Percentiles rank a stretch among this genome's conserved stretches.
Conservation (phyloP, 30 jellyfish, hydroid and myxozoan species). For the Mastigias papua region DNA sequence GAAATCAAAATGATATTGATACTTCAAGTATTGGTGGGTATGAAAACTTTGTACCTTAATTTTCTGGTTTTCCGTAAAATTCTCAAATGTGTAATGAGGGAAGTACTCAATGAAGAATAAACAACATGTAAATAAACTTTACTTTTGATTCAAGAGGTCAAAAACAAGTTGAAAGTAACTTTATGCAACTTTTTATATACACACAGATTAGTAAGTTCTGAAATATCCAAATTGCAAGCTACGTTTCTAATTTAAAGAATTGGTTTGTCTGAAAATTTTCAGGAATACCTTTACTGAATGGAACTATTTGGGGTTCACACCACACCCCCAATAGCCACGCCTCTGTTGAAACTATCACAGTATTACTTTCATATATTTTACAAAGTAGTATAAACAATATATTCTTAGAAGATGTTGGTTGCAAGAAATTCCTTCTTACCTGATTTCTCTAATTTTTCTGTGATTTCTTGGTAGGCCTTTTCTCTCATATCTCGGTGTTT, state of each 20-base stretch:
- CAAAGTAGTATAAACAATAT: background rate
- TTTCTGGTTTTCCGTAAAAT: background rate
- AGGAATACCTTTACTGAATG: background rate
- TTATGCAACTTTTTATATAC: too few relatives aligned
- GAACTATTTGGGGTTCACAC: background rate
- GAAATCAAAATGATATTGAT: background rate
- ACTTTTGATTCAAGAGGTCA: too few relatives aligned
- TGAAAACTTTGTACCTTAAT: too few relatives aligned
- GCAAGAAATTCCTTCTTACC: background rate
- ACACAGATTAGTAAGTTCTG: too few relatives aligned
- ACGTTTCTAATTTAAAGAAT: too few relatives aligned
- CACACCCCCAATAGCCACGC: background rate
- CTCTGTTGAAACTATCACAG: background rate
- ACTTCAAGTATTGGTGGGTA: background rate
- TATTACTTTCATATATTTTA: background rate
- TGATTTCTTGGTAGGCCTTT: slow-evolving; percentile 7
- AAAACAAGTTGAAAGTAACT: too few relatives aligned
- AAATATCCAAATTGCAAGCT: too few relatives aligned
- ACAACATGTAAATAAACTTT: too few relatives aligned
- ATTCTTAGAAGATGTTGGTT: background rate
- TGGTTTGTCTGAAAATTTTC: background rate
- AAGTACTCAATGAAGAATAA: background rate
- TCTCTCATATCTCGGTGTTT: slow-evolving; percentile 34
- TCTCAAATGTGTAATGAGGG: background rate
- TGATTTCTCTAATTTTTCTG: background rate